Base-by-base conservation (phyloP, 2,797 vertebrate genomes). In the Brotula barbata region DNA sequence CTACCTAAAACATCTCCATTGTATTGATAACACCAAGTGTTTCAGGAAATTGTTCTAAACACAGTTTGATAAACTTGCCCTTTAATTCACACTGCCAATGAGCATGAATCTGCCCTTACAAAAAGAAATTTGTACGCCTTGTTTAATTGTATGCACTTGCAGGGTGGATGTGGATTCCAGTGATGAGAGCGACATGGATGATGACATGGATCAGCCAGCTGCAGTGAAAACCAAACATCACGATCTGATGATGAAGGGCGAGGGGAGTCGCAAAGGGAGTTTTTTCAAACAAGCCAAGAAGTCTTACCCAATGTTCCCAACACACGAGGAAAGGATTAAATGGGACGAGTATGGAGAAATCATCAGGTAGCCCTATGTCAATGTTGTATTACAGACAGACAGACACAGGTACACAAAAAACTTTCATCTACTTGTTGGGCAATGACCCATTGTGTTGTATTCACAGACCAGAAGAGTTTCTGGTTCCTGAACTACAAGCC, bases 241-340 rank as follows among this genome's bases (percentile, higher is more conserved):
- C 5, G 97, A 99, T 86, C 85, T 99, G 84, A 99, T 99, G 97
- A 99, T 99, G 97, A 99, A 98, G 84, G 92, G 93, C 0, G 97
- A 99, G 87, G 95, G 97, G 0, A 95, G 84, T 73, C 93, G 96
- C 8, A 99, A 99, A 81, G 96, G 97, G 77, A 95, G 96, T 53
- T 99, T 99, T 90, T 99, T 99, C 90, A 99, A 99, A 83, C 97
- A 99, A 81, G 97, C 97, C 25, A 99, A 99, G 72, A 99, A 99
- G 73, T 96, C 96, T 3, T 98, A 99, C 13, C 96, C 97, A 0
- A 99, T 99, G 97, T 99, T 96, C 77, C 97, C 97, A n/a, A 86
- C 93, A 2, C 95, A 97, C 1, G 97, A 99, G 81, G 97, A 99
- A 78, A 92, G 96, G 73, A 94, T 99, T 83, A 99, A 99, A 65